Base-by-base conservation (phyloP, 2,888 invertebrate species). In the Drosophila nr. medialis region DNA sequence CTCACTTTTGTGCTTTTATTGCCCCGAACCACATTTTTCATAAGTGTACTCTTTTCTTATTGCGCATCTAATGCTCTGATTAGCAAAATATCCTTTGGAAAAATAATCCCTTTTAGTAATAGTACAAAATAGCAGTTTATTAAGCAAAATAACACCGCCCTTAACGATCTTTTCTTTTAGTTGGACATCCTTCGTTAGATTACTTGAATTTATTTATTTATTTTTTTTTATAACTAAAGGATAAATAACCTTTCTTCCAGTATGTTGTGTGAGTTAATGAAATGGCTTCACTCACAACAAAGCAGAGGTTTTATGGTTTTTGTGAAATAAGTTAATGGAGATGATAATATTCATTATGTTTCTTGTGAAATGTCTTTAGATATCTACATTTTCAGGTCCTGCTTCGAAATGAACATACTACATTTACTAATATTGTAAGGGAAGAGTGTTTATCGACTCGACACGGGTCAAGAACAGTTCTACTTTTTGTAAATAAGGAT, bases 1-100 rank as follows among this genome's bases (percentile, higher is more conserved):
- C 61, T 66, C 45, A 70, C 54, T 59, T 49, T 42, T 63, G 70
- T 60, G 67, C 63, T 68, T 79, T 65, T 68, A 72, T 75, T 75
- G 72, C 80, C 38, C 36, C n/a, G 45, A 62, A 56, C 56, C 36
- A 60, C 34, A 29, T 27, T 69, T 53, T 60, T 34, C 3, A 8
- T 8, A n/a, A 21, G 30, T 49, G 54, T 51, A 38, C 70, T 53
- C 36, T 40, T 64, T 64, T 71, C 54, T 32, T 59, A 42, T 75
- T 78, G 66, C 50, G 4, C 7, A 40, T 11, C 10, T 70, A 59
- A 70, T 68, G 24, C 21, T 53, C 45, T 60, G 62, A 73, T 70
- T 69, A 72, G 51, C 51, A 59, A 62, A 36, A 45, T 58, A 40
- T 42, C 24, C 21, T 34, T 56, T 36, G 2, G 11, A 3, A 5